Base-by-base conservation (phyloP, 2,113 vertebrate species). In the Oryzias curvinotus region DNA sequence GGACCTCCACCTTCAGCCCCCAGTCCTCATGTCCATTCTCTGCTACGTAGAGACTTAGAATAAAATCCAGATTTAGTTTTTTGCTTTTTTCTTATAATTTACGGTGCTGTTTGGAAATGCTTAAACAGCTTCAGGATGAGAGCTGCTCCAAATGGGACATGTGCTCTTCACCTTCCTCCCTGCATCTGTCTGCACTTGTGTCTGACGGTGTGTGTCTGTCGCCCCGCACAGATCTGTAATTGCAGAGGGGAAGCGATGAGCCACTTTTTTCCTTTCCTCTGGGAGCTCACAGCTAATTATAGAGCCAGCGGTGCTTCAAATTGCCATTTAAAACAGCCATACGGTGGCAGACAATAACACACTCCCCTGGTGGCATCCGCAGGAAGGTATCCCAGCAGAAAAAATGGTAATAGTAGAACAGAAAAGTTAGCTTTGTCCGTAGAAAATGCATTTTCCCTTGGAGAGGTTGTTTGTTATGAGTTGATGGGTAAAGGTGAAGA, bases 301-400 rank as follows among this genome's bases (percentile, higher is more conserved):
- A 84, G 88, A 91, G 86, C 82, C 86, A 91, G 81, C 85, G 62
- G 88, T 91, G 91, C 90, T 86, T 91, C 86, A 91, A 91, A 91
- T 91, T 91, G 89, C 87, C 88, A 87, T 91, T 91, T 91, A 88
- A 91, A 90, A 88, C 85, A 90, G 85, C 82, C 85, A 87, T 89
- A 91, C 86, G 83, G 84, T 83, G 88, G 77, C 84, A 90, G 85
- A 91, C 87, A 90, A 88, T 88, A 90, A 86, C 84, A 87, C 77
- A 84, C 77, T 88, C 81, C 85, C 86, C 61, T 79, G 81, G 83
- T 78, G 75, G 83, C 74, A 73, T 78, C 75, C 78, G 80, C 72
- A 56, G 45, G 59, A 55, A 75, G 75, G 80, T 74, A 57, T 71
- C 71, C 68, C 57, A 65, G 58, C 21, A 44, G 46, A 14, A 18